phyloP scores from a whole-genome alignment of 2,888 invertebrate genomes.

The Drosophila falleni region DNA sequence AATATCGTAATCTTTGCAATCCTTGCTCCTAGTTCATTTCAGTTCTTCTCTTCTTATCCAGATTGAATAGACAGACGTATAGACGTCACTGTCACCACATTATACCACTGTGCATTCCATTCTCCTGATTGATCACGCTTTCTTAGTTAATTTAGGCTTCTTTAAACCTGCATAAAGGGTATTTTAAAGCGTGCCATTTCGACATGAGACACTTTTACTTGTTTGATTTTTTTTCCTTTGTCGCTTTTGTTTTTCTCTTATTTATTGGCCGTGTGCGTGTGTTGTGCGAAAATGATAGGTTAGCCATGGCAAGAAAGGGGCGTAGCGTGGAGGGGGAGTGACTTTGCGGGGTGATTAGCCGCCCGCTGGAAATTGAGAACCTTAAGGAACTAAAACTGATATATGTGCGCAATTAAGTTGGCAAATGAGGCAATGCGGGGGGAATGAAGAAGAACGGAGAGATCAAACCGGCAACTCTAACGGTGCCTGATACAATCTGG shows the following conservation, averaged over 20 bases:
- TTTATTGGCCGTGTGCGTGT: constrained; percentile 76
- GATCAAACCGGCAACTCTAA: neutral
- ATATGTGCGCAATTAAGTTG: constrained; percentile 73
- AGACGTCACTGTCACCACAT: no score
- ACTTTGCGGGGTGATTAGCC: constrained; percentile 51
- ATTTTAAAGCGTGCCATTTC: neutral
- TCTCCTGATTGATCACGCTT: neutral
- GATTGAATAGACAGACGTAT: no score
- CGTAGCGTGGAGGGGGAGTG: neutral
- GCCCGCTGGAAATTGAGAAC: constrained; percentile 39
- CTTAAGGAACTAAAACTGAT: constrained; percentile 57
- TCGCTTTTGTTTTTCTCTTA: constrained; percentile 62
- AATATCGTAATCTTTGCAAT: no score
- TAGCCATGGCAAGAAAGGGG: constrained; percentile 9
- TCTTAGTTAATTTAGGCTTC: neutral
- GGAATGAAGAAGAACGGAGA: neutral
- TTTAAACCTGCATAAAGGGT: neutral
- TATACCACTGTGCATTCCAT: neutral
- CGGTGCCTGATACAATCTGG: constrained; percentile 75
- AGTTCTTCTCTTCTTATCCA: no score
- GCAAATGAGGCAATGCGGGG: constrained; percentile 35
- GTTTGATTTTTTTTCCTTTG: constrained; percentile 23
- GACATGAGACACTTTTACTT: neutral
- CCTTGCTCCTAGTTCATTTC: no score
- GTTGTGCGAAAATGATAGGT: constrained; percentile 75